A percentile compares a stretch with the other conserved stretches of the same genome.
These are phyloP conservation scores for Mystacornis crossleyi DNA, from an alignment of 2,113 vertebrate genomes.

Conservation along the genomic window DNA sequence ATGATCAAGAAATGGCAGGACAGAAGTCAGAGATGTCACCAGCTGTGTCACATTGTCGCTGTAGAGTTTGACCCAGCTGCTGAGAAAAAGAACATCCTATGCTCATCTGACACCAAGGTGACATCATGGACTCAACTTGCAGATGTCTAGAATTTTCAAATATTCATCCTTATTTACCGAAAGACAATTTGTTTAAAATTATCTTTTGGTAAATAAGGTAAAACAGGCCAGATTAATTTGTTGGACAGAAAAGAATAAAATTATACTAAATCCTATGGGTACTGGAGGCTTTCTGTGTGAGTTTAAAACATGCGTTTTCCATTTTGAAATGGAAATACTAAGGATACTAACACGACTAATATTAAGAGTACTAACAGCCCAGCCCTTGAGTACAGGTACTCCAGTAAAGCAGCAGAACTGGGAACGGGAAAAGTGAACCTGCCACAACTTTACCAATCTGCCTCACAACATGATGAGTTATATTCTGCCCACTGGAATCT, in stretches of 20 bases:
- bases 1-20: neutral
- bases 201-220: neutral
- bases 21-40: neutral
- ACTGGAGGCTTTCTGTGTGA: neutral
- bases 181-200: neutral
- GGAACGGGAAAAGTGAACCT: neutral
- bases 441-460: neutral
- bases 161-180: neutral
- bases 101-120: neutral
- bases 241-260: neutral
- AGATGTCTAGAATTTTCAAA: neutral
- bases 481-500: neutral
- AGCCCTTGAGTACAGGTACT: neutral
- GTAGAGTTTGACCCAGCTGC: neutral
- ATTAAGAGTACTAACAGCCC: neutral
- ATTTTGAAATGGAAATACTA: neutral
- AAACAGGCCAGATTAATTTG: neutral
- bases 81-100: neutral
- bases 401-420: neutral
- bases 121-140: neutral
- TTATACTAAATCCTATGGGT: neutral
- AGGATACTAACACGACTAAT: neutral
- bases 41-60: neutral
- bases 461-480: neutral
- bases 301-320: neutral